A percentile compares a stretch with the other conserved stretches of the same genome.
These are phyloP conservation scores for Carassius gibelio DNA, from an alignment of 2,113 vertebrate species.

Conservation along the genomic window DNA sequence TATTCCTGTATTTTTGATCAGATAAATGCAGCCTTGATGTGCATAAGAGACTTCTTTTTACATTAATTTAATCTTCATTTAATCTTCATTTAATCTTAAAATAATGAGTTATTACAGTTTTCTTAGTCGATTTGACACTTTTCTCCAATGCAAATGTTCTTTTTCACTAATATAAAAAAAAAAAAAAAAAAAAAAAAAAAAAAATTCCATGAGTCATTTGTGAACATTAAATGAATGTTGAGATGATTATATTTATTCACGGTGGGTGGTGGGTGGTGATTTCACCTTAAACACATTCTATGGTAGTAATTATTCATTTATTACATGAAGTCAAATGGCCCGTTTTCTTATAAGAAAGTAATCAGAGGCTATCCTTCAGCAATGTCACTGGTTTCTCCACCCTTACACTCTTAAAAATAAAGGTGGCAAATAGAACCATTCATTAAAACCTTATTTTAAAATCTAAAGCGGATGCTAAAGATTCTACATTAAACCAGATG, in stretches of 20 bases:
- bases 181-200: neutral
- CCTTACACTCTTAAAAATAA: neutral
- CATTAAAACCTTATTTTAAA: too few species aligned
- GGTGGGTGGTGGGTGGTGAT: conserved; percentile 28
- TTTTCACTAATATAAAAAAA: too few species aligned
- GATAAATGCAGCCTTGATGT: too few species aligned
- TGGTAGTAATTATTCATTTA: conserved; percentile 62
- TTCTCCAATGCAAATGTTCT: too few species aligned
- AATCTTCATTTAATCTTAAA: too few species aligned
- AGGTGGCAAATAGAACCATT: too few species aligned
- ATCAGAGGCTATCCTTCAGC: conserved; percentile 56
- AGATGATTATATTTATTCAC: conserved; percentile 18
- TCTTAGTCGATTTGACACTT: too few species aligned
- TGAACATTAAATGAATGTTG: neutral
- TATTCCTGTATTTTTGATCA: too few species aligned
- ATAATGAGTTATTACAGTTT: too few species aligned
- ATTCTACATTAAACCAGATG: neutral
- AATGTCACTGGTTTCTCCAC: conserved; percentile 49
- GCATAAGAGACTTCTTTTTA: too few species aligned
- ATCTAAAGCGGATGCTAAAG: neutral
- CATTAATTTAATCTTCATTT: too few species aligned
- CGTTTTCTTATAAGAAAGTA: conserved; percentile 55
- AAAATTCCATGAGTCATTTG: neutral
- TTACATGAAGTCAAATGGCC: conserved; percentile 42
- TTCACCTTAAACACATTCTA: conserved; percentile 39